These are phyloP conservation scores for Tethea ocularis DNA, from an alignment of 2,888 invertebrate genomes.

Conservation along the genomic window DNA sequence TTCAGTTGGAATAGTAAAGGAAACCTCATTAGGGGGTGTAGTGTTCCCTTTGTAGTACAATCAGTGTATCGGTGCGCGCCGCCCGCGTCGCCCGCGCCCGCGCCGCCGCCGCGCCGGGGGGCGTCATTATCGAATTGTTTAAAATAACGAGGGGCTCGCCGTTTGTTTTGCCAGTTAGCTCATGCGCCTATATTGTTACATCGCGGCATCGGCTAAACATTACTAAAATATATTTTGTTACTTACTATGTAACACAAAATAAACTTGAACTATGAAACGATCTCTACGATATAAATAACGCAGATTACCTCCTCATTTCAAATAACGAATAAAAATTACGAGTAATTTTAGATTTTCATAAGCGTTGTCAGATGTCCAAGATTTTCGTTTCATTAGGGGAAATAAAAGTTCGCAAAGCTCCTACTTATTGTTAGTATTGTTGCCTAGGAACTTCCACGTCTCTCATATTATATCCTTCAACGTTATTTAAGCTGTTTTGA, in stretches of 20 bases:
- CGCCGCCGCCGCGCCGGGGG: constrained; percentile 39
- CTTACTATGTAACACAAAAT: neutral
- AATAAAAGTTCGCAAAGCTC: too few relatives aligned
- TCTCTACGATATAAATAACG: too few relatives aligned
- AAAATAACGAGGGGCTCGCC: constrained; percentile 74
- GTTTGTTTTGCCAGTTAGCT: constrained; percentile 51
- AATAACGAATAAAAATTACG: too few relatives aligned
- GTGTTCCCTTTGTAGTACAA: constrained; percentile 66
- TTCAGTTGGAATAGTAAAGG: constrained; percentile 48
- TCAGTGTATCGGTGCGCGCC: constrained; percentile 45
- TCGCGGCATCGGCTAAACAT: neutral
- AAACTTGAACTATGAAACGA: too few relatives aligned
- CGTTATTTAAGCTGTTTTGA: too few relatives aligned
- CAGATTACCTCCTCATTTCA: too few relatives aligned
- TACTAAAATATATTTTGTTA: neutral
- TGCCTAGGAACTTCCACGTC: too few relatives aligned
- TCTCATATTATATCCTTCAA: too few relatives aligned
- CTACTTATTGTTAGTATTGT: too few relatives aligned
- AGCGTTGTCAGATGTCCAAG: too few relatives aligned
- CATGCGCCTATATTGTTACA: constrained; percentile 6
- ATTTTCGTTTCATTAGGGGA: too few relatives aligned
- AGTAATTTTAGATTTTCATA: too few relatives aligned
- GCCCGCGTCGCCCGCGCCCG: constrained; percentile 18
- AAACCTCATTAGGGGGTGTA: constrained; percentile 69
- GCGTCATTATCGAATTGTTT: constrained; percentile 79